Base-by-base conservation (phyloP, 2,888 invertebrate species). In the Xanthia togata region DNA sequence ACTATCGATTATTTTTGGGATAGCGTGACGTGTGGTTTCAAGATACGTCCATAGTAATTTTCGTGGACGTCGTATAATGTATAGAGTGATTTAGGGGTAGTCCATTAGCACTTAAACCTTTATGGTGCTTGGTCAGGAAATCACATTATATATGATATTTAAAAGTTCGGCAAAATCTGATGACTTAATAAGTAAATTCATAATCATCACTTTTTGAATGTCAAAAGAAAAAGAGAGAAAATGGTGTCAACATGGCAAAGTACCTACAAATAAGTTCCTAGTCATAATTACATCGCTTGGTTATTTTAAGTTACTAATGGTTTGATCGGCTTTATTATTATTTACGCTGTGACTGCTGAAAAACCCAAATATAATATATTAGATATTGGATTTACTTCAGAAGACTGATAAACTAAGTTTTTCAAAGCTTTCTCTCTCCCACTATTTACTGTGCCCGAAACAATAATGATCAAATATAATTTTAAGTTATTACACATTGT, bases 1-100 rank as follows among this genome's bases (percentile, higher is more conserved):
- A 81, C 44, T 90, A 92, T 93, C 92, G 93, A 93, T 93, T 90
- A 47, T 69, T 71, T 81, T 75, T 68, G 23, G 76, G 62, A 73
- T 80, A 73, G 84, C 73, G 84, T 77, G 82, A 76, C 74, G 47
- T 72, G 79, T 76, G 82, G 79, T 72, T 69, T 65, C 17, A 35
- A 76, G 44, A 83, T 47, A 69, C 47, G 41, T 72, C 4, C 55
- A 23, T 67, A 60, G 78, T 71, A 82, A 82, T 76, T 57, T 76
- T 76, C 14, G 35, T 82, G 35, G 35, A 57, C n/a, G 12, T 47
- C n/a, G 53, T 60, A 12, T 35, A n/a, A 3, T 11, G 38, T 72
- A 41, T 47, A 4, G 44, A 20, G 60, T 53, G 75, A 81, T 81
- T 74, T 53, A 55, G 9, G 38, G 5, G 44, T 41, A 35, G 64